phyloP scores from a whole-genome alignment of 2,888 invertebrate species.

The Deroplatys truncata region DNA sequence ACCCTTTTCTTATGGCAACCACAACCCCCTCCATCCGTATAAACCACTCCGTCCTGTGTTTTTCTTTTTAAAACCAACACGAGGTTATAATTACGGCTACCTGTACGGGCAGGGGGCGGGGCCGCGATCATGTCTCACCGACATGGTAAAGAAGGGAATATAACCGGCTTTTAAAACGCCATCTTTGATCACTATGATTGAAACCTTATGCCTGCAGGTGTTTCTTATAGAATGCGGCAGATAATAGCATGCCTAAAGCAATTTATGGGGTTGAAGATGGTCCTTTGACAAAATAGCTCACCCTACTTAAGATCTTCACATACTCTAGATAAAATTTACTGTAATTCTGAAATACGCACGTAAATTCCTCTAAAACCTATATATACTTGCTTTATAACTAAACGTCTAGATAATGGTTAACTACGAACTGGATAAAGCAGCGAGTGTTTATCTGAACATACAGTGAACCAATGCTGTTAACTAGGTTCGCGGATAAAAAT shows the following conservation, averaged over 20 bases:
- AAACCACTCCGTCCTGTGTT: background rate
- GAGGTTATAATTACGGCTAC: background rate
- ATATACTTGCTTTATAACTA: no score
- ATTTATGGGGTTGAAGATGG: background rate
- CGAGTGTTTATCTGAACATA: no score
- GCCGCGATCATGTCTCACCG: background rate
- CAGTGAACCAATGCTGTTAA: no score
- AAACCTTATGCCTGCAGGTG: background rate
- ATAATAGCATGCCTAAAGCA: background rate
- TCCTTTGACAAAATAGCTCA: background rate
- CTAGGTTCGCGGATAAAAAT: no score
- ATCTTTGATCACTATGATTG: background rate
- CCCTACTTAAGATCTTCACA: no score
- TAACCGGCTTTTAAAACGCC: background rate
- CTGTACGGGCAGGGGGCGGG: background rate
- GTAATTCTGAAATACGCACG: no score
- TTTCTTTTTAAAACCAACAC: background rate
- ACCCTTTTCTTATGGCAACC: background rate
- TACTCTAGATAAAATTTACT: no score
- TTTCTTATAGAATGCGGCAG: background rate
- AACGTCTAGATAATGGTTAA: no score
- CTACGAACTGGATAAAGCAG: no score
- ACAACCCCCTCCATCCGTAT: background rate
- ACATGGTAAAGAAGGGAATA: background rate
- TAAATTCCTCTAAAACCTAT: no score